Base-by-base conservation (phyloP, 1,140 invertebrate species). In the Drosophila kanapiae region DNA sequence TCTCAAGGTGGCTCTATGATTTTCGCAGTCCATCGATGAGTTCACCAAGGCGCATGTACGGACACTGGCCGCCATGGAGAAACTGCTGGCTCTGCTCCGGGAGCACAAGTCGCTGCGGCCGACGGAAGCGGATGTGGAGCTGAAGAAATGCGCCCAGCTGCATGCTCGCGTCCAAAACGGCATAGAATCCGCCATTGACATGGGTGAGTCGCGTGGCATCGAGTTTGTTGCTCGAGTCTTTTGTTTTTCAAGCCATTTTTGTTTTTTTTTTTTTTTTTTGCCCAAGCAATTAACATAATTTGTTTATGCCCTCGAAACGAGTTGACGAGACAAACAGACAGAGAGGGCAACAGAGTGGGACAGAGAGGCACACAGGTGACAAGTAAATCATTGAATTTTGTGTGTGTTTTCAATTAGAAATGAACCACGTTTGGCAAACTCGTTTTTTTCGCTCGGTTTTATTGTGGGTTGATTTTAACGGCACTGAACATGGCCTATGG, bases 11-110 rank as follows among this genome's bases (percentile, higher is more conserved):
- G 27, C 38, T 33, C 37, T 53, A 59, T 53, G 14, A 4, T 49
- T 10, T n/a, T n/a, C 10, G 1, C 69, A 96, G 95, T 94, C 94
- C 93, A 94, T 95, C 18, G 95, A 96, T 78, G 94, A 95, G 75
- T 95, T 95, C 75, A 93, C 93, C 56, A 94, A 93, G 48, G 94
- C 94, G 61, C 94, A 94, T 37, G 93, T 93, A 16, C 87, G 93
- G 14, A 94, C 94, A 2, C 76, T 95, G 29, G 92, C 88, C 14
- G 94, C 94, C 74, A 94, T 96, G 92, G 94, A 94, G 27, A 93
- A 94, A 64, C 80, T 96, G 35, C 91, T 90, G 60, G 91, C 93
- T 74, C 93, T 93, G 72, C 85, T 96, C 38, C 67, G 90, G 29
- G 86, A 78, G 27, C 91, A 92, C 72, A 92, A 91, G 75, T 81